Base-by-base conservation (phyloP, 1,140 invertebrate species). In the Drosophila nikananu region DNA sequence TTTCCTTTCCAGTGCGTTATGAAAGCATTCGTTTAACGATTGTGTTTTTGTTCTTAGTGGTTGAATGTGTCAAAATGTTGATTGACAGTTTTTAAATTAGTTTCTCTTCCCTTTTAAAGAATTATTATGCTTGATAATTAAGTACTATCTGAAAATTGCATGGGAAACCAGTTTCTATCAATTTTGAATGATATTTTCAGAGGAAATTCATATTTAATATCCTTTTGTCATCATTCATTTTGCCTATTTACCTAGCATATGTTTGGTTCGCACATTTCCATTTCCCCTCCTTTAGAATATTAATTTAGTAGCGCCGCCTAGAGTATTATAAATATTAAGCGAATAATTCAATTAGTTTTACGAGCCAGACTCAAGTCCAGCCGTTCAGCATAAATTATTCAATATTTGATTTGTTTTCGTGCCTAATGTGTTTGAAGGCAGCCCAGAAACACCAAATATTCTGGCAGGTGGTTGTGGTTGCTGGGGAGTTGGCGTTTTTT, bases 331-430 rank as follows among this genome's bases (percentile, higher is more conserved):
- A 78, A 79, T 78, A 63, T 63, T 41, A 78, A 77, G 41, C 75
- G 58, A 73, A 60, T 70, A 77, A 87, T 87, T 83, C 62, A 83
- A 77, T 86, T 89, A 86, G 72, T 62, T 57, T 61, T 63, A 66
- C 46, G 75, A 44, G 55, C 42, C 58, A 5, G 8, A 41, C 35
- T n/a, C 67, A 32, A 23, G 67, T 42, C 37, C 63, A 37, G 67
- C 21, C 58, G 17, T 23, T 21, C 12, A 25, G 39, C 49, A 44
- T 80, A 65, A 78, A 81, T 84, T 74, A 84, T 86, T 78, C 46
- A 86, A 71, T 66, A 63, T 64, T 86, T 86, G 65, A 80, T 80
- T 87, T 64, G 57, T 37, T 70, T 10, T 19, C 39, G 15, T 49
- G 54, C 74, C 42, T 77, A 62, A 77, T 72, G n/a, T 58, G 35